These are phyloP conservation scores for Eulemur rufifrons DNA, from an alignment of 2,113 vertebrate species.

Conservation along the genomic window DNA sequence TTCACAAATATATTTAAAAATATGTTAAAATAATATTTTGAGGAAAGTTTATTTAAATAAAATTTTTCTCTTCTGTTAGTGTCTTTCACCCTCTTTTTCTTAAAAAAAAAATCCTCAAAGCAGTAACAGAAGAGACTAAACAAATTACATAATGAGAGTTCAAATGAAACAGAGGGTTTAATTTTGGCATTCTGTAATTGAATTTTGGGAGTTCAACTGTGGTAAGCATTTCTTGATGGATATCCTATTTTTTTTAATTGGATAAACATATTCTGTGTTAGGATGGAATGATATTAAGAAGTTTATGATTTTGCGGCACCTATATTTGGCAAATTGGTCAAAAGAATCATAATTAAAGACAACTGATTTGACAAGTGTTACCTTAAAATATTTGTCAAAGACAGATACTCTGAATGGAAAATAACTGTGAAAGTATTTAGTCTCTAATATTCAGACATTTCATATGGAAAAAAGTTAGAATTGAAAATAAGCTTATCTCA, in stretches of 20 bases:
- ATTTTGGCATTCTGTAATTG: background rate
- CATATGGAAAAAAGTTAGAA: background rate
- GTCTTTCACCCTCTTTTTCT: background rate
- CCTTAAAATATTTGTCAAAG: background rate
- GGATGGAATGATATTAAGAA: background rate
- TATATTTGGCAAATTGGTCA: background rate
- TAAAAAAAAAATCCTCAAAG: background rate
- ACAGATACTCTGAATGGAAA: background rate
- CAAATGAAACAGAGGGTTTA: background rate
- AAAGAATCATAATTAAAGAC: background rate
- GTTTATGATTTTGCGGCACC: background rate
- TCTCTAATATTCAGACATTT: background rate
- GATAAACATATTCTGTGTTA: background rate
- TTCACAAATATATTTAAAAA: background rate
- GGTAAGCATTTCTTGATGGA: background rate
- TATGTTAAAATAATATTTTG: background rate
- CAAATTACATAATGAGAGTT: background rate
- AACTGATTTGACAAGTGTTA: background rate
- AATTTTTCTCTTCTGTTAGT: background rate
- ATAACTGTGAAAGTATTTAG: background rate
- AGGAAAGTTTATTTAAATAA: background rate
- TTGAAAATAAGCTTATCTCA: background rate
- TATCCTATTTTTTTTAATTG: background rate
- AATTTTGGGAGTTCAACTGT: background rate
- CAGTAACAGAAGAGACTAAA: background rate